A percentile compares a stretch with the other conserved stretches of the same genome.
Evolutionary conservation across 2,888 invertebrate genomes (phyloP).

Genomic region (Acleris literana): DNA sequence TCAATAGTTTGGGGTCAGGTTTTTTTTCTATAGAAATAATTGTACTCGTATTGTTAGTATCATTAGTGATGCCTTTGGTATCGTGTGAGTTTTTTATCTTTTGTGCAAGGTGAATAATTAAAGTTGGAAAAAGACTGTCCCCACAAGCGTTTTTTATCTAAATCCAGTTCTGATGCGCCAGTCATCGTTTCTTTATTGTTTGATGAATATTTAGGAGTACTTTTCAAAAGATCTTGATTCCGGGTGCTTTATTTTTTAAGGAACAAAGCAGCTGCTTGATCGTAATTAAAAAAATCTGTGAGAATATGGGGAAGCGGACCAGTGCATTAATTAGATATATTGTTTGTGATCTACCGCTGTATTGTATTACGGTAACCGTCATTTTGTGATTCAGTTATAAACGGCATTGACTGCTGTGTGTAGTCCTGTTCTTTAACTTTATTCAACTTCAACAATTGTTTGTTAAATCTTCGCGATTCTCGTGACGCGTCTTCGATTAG

Average conservation of each 20-base stretch:
- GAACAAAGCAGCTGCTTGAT: constrained; percentile 74
- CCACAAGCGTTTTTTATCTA: constrained; percentile 66
- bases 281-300: constrained; percentile 79
- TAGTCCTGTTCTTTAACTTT: not conserved
- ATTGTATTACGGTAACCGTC: constrained; percentile 38
- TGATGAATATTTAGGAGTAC: constrained; percentile 68
- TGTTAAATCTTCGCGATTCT: not conserved
- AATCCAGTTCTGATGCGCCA: constrained; percentile 78
- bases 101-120: constrained; percentile 73
- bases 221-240: constrained; percentile 60
- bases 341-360: constrained; percentile 50
- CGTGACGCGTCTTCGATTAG: not conserved
- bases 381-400: not conserved
- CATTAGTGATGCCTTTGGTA: constrained; percentile 71
- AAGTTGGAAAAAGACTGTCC: constrained; percentile 70
- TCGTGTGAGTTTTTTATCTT: constrained; percentile 65
- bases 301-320: constrained; percentile 68
- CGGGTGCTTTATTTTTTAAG: constrained; percentile 63
- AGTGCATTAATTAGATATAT: constrained; percentile 64
- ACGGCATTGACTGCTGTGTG: not conserved
- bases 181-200: constrained; percentile 73
- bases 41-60: constrained; percentile 61
- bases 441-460: not conserved
- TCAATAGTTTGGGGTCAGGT: constrained; percentile 73
- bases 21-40: constrained; percentile 63